Base-by-base conservation (phyloP, 2,797 vertebrate genomes). In the Muscicapa striata region DNA sequence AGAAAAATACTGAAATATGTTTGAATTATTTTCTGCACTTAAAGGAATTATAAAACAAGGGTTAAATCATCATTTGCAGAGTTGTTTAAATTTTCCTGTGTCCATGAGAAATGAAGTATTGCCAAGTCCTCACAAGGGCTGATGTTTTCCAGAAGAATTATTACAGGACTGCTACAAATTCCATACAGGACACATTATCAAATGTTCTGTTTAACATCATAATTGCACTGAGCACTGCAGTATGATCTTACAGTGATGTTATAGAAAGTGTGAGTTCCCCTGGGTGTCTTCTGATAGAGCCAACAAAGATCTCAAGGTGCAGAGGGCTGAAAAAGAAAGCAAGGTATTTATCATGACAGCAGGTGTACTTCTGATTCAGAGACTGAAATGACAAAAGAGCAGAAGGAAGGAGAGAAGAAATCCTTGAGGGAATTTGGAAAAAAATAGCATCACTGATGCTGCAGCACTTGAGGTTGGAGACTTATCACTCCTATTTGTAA, bases 161-260 rank as follows among this genome's bases (percentile, higher is more conserved):
- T 76, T 79, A 57, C n/a, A 94, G 51, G 63, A 30, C 52, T 93
- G 52, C 70, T 90, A 68, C 54, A 80, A 94, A 84, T 89, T 95
- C 86, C 57, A 34, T 84, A 38, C 73, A 90, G 68, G 70, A 84
- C 43, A 74, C 38, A 58, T 79, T 77, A 87, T 89, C 77, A 84
- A 77, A 61, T 70, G 49, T 91, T 83, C 80, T 97, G 93, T 61
- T 94, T 90, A 91, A 62, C 41, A 61, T 96, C 78, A 49, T 70
- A 77, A 84, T 52, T 84, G 59, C 85, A 59, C 9, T 4, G 14
- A 91, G 68, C 30, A 23, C 64, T 70, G 70, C 5, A 5, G 38
- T 74, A 57, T 57, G 70, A 57, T 89, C 36, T 69, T 84, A 16
- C 19, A 80, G 48, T 17, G 6, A 21, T 85, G 61, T 51, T 82